Percentiles rank a stretch among this genome's conserved stretches.
phyloP scores from a whole-genome alignment of 2,113 vertebrate species.

The Thomomys bottae region DNA sequence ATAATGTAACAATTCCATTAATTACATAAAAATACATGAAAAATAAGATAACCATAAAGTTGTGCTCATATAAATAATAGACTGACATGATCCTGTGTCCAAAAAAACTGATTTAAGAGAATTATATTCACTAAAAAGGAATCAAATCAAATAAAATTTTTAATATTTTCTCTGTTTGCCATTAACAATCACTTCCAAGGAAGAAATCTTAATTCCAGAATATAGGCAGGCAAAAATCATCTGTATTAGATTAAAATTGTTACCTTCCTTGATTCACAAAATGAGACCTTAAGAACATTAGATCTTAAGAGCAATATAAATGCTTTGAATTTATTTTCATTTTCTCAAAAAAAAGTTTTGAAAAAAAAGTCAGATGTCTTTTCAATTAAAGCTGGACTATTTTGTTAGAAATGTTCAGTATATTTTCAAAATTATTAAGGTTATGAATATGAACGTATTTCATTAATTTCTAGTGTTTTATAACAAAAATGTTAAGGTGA shows the following conservation, averaged over 20 bases:
- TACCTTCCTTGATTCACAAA: neutral
- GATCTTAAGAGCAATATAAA: neutral
- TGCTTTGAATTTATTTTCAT: neutral
- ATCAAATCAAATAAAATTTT: slow-evolving; percentile 23
- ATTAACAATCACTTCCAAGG: neutral
- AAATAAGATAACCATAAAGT: neutral
- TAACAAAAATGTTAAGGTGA: neutral
- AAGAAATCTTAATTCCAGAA: neutral
- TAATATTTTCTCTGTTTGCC: neutral
- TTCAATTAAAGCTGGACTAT: neutral
- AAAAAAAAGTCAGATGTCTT: too few relatives aligned
- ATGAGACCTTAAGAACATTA: neutral
- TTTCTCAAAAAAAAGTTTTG: neutral
- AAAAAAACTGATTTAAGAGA: neutral
- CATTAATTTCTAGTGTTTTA: neutral
- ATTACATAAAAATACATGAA: slow-evolving; percentile 9
- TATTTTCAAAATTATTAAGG: neutral
- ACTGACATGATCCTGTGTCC: neutral
- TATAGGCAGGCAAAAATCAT: neutral
- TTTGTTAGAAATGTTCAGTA: neutral
- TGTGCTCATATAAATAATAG: neutral
- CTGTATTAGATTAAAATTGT: neutral
- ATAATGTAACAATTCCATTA: too few relatives aligned
- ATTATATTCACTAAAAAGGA: neutral
- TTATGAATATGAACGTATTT: neutral